A percentile compares a stretch with the other conserved stretches of the same genome.
Conservation (phyloP, 2,797 vertebrate species). For the Sarcoramphus papa region DNA sequence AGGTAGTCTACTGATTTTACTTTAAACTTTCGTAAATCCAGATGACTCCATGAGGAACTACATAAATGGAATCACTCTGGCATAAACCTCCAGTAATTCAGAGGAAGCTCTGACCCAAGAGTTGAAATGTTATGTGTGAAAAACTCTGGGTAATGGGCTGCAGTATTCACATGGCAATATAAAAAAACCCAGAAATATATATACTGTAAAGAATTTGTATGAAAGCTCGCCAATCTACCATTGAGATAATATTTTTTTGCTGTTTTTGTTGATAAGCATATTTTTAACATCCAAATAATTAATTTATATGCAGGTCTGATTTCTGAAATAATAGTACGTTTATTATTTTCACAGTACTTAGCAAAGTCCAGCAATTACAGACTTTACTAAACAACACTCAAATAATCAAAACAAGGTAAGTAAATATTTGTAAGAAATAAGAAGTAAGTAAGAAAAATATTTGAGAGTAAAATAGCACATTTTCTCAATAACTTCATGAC, state of each 20-base stretch:
- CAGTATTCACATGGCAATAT: not conserved
- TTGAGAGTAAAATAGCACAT: not conserved
- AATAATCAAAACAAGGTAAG: not conserved
- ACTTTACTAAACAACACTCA: not conserved
- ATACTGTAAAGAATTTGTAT: not conserved
- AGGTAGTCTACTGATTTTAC: not conserved
- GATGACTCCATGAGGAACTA: not conserved
- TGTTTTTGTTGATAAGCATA: not conserved
- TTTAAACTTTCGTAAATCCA: not conserved
- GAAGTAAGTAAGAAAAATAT: not conserved
- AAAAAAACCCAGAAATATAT: not conserved
- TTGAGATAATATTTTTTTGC: accelerated
- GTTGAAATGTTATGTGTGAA: not conserved
- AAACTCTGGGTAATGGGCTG: not conserved
- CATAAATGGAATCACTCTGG: not conserved
- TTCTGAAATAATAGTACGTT: not conserved
- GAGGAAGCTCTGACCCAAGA: not conserved
- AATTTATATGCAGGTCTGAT: not conserved
- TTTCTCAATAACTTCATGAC: not conserved
- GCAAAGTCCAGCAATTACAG: not conserved
- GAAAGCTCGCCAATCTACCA: not conserved
- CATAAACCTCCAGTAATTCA: not conserved
- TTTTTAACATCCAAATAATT: not conserved
- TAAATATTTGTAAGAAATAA: not conserved
- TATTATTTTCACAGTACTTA: not conserved